Evolutionary conservation across 2,797 vertebrate species (phyloP), one percentile per base, ranked within the genome.

Genomic region (Phyllotis vaccarum): DNA sequence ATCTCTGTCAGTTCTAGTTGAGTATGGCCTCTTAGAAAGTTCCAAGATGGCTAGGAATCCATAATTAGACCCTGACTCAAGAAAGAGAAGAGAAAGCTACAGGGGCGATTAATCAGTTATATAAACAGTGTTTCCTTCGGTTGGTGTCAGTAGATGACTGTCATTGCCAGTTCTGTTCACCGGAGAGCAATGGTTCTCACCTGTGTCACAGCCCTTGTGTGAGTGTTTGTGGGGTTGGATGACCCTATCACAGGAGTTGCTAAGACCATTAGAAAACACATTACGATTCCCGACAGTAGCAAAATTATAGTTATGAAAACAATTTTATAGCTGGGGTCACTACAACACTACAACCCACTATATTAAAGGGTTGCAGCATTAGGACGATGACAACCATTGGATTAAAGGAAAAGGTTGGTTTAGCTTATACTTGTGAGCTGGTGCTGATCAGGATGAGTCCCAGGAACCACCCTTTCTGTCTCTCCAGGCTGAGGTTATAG

Each of bases 41-140:
- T 79, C 76, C 19, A n/a, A 56, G 11, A 80, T 80, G 56, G 5
- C 78, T 80, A 56, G 34, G 78, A 80, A 37, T 56, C 37, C 19
- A 34, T 79, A 54, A n/a, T 79, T 34, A 56, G 34, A 56, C 34
- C 34, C 24, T 80, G 52, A 58, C 52, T 80, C 78, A 80, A 56
- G 54, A 79, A 37, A 56, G 5, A 79, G 56, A 80, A 80, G 46
- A 52, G 31, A 78, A 14, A 80, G 21, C 34, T 56, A 5, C 21
- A 54, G 17, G 52, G 1, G 6, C 54, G 76, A n/a, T 56, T 81
- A n/a, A 58, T 62, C 27, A 0, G 21, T 40, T 92, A 40, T 21
- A 46, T 37, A 22, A 89, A 64, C 3, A 83, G 13, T 66, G 11
- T 78, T 90, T 94, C 93, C 19, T 86, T 95, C n/a, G 81, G 7